Base-by-base conservation (phyloP, 2,888 invertebrate genomes). In the Keiferia lycopersicella region DNA sequence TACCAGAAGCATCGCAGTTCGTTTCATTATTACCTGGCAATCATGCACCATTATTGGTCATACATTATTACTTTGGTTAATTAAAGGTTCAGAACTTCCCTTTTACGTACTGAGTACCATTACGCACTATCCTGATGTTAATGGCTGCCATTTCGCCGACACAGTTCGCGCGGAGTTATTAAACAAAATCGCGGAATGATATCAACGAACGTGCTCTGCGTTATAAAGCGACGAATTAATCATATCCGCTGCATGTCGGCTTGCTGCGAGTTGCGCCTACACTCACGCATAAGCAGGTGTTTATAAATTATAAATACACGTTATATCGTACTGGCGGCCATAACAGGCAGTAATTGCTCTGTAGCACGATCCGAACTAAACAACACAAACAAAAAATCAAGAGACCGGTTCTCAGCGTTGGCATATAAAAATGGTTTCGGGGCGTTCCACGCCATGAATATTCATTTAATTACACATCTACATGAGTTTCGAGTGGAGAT, bases 381-480 rank as follows among this genome's bases (percentile, higher is more conserved):
- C 83, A 83, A 83, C 80, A 80, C 75, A 78, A 73, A 84, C 80
- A 83, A 84, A 65, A 87, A 88, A 82, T 70, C 68, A 68, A 81
- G 72, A 82, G 77, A 81, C 86, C 82, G 83, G 83, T 83, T 85
- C 80, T 79, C 79, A 74, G 78, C 78, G 75, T 73, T 69, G 76
- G 74, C 79, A 85, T 83, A 73, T 83, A 73, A 83, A 85, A 81
- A 85, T 84, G 80, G 82, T 83, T 83, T 79, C 77, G 80, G 78
- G 78, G 78, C 81, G 78, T 78, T 82, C 77, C 81, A 73, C 72
- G 75, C 75, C 82, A 83, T 87, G 84, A 88, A 88, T 88, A 86
- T 85, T 86, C 81, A 86, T 87, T 83, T 81, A 80, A 80, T 82
- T 83, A 82, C 80, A 81, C 74, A 80, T 77, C 70, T 77, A 75